Conservation (phyloP, 2,113 vertebrate genomes). For the Rhadina sibilatrix region DNA sequence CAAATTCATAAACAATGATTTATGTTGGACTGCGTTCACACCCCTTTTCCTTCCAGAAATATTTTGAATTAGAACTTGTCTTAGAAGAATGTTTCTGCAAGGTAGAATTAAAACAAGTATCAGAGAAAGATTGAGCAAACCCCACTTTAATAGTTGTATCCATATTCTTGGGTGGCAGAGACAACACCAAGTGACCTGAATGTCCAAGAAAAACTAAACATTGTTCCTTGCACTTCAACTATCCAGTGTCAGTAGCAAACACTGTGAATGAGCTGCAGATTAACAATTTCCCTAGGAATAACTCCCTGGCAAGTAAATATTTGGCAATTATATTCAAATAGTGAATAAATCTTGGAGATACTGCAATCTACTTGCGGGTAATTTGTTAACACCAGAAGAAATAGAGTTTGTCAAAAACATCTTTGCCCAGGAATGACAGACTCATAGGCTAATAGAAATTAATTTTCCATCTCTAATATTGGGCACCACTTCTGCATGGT, state of each 20-base stretch:
- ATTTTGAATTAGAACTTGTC: background rate
- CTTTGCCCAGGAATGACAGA: constrained; percentile 11
- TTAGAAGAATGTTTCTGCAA: background rate
- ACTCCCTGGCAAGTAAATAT: constrained; percentile 28
- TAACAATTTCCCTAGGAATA: constrained; percentile 19
- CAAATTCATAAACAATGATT: background rate
- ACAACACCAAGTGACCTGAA: background rate
- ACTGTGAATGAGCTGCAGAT: background rate
- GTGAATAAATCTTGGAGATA: background rate
- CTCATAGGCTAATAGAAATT: constrained; percentile 13
- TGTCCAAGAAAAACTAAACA: background rate
- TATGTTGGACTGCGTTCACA: background rate
- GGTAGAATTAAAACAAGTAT: background rate
- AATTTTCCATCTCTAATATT: constrained; percentile 29
- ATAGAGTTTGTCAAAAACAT: background rate
- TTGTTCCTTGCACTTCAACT: background rate
- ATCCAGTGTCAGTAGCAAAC: background rate
- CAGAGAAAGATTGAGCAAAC: background rate
- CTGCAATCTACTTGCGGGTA: background rate
- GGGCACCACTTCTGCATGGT: background rate
- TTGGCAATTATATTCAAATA: constrained; percentile 16
- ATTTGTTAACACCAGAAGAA: constrained; percentile 25
- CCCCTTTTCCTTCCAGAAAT: background rate
- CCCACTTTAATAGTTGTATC: background rate
- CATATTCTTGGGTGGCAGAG: background rate